Conservation (phyloP, 2,888 invertebrate genomes). For the Microctonus aethiopoides region DNA sequence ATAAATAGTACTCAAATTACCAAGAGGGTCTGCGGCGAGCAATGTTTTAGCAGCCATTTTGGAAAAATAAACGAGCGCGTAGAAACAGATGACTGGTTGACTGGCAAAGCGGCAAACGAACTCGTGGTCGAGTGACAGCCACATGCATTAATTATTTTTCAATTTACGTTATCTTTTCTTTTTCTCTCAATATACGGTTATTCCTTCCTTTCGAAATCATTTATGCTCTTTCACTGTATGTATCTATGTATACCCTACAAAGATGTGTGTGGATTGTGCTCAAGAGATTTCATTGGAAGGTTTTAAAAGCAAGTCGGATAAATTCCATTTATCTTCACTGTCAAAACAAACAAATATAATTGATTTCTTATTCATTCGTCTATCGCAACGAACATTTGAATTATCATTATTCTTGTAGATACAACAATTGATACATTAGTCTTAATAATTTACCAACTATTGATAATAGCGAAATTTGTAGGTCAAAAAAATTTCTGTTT, state of each 20-base stretch:
- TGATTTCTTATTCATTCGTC: too few species aligned
- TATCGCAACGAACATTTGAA: too few species aligned
- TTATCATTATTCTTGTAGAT: too few species aligned
- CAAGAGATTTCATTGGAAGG: too few species aligned
- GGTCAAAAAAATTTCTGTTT: too few species aligned
- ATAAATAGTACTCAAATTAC: conserved; percentile 62
- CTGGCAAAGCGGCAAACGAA: conserved; percentile 51
- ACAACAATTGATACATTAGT: neutral
- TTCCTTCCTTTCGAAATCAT: too few species aligned
- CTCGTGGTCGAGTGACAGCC: conserved; percentile 63
- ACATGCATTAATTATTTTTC: conserved; percentile 63
- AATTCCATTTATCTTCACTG: neutral
- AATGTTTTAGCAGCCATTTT: conserved; percentile 64
- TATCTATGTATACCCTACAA: neutral
- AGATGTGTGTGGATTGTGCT: too few species aligned
- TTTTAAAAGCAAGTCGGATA: too few species aligned
- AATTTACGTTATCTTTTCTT: conserved; percentile 63
- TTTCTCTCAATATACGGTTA: conserved; percentile 46
- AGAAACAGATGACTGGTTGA: conserved; percentile 62
- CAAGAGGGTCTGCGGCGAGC: conserved; percentile 51
- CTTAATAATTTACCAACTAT: neutral
- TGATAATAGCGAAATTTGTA: conserved; percentile 4
- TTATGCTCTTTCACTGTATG: neutral
- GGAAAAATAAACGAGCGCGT: conserved; percentile 63
- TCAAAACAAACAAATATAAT: too few species aligned